These are phyloP conservation scores for Allygus modestus DNA, from an alignment of 2,888 invertebrate genomes.

Conservation along the genomic window DNA sequence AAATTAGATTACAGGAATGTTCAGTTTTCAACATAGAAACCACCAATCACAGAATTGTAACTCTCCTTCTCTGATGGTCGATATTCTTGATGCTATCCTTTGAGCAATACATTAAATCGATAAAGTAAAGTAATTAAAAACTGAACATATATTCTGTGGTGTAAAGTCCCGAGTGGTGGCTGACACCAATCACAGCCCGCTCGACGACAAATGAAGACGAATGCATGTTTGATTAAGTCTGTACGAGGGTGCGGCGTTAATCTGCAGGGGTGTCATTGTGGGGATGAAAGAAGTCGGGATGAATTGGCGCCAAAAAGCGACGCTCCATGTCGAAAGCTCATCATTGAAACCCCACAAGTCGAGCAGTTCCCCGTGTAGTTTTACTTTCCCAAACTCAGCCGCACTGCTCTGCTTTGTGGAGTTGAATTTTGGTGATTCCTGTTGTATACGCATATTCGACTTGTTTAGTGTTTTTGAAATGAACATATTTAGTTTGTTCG, in stretches of 20 bases:
- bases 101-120: too few species aligned
- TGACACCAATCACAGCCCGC: background rate
- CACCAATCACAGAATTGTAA: too few species aligned
- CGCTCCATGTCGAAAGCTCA: slow-evolving; percentile 59
- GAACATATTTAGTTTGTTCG: too few species aligned
- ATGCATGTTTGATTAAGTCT: slow-evolving; percentile 57
- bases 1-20: too few species aligned
- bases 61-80: too few species aligned
- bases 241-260: slow-evolving; percentile 47
- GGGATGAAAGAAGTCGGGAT: slow-evolving; percentile 58
- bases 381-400: background rate
- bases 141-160: too few species aligned
- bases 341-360: slow-evolving; percentile 48
- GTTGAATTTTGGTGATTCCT: too few species aligned
- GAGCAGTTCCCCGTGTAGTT: background rate
- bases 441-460: too few species aligned
- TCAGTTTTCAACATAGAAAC: too few species aligned
- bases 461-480: too few species aligned
- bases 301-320: slow-evolving; percentile 56
- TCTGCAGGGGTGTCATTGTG: slow-evolving; percentile 52
- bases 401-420: background rate
- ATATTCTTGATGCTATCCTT: too few species aligned
- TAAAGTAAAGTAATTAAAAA: too few species aligned
- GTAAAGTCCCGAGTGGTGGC: background rate
- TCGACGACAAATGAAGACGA: slow-evolving; percentile 50